Evolutionary conservation across 2,797 vertebrate genomes (phyloP).

Genomic region (Acipenser ruthenus): DNA sequence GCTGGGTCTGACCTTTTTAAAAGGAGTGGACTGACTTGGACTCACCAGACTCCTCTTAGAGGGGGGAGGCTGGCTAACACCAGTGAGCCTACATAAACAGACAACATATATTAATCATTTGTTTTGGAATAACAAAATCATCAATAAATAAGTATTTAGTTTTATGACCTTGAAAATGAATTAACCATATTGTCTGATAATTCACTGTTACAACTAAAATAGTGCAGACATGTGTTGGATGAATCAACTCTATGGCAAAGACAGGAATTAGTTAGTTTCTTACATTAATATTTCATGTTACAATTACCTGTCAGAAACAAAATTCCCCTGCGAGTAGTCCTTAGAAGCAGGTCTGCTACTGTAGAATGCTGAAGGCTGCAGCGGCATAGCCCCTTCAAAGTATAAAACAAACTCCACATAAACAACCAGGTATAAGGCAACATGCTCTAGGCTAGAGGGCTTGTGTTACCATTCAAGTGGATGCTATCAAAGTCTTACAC

Average conservation of each 20-base stretch:
- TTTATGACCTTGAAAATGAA: no score
- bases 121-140: neutral
- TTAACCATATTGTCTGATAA: no score
- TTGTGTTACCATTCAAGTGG: no score
- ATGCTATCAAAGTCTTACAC: no score
- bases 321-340: constrained; percentile 74
- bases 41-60: constrained; percentile 84
- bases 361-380: constrained; percentile 88
- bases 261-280: neutral
- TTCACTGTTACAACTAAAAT: neutral
- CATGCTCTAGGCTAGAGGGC: no score
- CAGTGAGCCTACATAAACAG: constrained; percentile 56
- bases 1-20: constrained; percentile 83
- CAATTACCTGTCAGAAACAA: constrained; percentile 78
- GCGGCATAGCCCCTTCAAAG: constrained; percentile 70
- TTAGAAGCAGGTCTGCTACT: constrained; percentile 73
- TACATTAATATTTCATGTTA: neutral
- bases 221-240: no score
- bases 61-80: constrained; percentile 61
- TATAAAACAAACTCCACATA: neutral
- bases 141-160: neutral
- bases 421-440: neutral
- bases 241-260: no score
- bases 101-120: constrained; percentile 4
- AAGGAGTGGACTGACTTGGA: constrained; percentile 84